A percentile compares a stretch with the other conserved stretches of the same genome.
phyloP scores from a whole-genome alignment of 1,140 invertebrate species.

The Zaprionus camerounensis region DNA sequence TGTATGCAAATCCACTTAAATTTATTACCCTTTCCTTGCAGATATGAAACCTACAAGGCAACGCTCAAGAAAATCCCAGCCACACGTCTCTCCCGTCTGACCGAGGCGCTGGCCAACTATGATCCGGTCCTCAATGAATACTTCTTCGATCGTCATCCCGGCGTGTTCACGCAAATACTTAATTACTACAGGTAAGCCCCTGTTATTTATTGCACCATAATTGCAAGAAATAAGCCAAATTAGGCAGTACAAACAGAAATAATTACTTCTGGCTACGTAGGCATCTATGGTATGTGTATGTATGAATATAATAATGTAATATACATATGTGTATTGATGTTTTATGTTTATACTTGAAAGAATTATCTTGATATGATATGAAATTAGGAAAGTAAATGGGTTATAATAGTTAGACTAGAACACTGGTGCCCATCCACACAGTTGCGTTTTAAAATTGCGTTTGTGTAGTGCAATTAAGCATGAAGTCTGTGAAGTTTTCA shows the following conservation, averaged over 20 bases:
- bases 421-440: no score
- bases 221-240: conserved; percentile 1
- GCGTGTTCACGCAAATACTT: conserved; percentile 97
- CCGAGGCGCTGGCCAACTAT: conserved; percentile 96
- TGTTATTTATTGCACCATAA: conserved; percentile 9
- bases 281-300: neutral
- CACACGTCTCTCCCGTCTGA: conserved; percentile 94
- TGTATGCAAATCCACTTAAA: conserved; percentile 55
- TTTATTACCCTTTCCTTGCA: conserved; percentile 66
- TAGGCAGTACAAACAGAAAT: neutral
- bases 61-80: conserved; percentile 97
- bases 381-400: no score
- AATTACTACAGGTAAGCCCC: conserved; percentile 91
- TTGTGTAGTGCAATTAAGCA: no score
- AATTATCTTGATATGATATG: no score
- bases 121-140: conserved; percentile 98
- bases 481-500: no score
- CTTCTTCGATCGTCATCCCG: conserved; percentile 99
- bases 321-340: neutral
- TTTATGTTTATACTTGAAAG: neutral
- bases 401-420: no score
- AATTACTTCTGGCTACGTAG: neutral
- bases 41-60: conserved; percentile 98
- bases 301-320: neutral
- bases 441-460: no score